Evolutionary conservation across 2,888 invertebrate species (phyloP), one percentile per base, ranked within the genome.

Genomic region (Eupeodes luniger): DNA sequence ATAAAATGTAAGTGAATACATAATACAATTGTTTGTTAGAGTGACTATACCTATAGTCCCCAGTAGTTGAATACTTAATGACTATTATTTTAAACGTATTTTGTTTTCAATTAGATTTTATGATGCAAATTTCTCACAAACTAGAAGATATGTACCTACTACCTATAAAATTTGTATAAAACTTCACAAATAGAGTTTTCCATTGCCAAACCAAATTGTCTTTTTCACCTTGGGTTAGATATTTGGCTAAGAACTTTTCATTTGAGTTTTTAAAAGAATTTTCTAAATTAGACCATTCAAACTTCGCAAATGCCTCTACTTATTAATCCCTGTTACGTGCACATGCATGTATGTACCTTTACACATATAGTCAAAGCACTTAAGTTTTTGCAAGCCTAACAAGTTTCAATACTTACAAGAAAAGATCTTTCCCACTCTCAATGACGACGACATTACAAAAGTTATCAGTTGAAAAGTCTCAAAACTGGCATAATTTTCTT

Each of bases 361-460:
- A 36, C 36, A 40, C 40, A 40, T 40, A 7, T 4, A 0, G 40
- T 40, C 2, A 40, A 7, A 40, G 40, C 12, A 36, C 16, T 16
- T 27, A 62, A 74, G 61, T 36, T 36, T 57, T 62, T 55, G 47
- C 12, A 75, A 84, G 27, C 12, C 69, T 40, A 67, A 74, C 72
- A 81, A 77, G 66, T 72, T 80, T 16, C 85, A 72, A 82, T 78
- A 62, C 82, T 67, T 79, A 64, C 72, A 76, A 1, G 14, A 74
- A 78, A 74, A 74, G 55, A 81, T 72, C 61, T 81, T 53, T 36
- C 36, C 19, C 40, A 9, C 40, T 40, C 40, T 67, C 55, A 27
- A 27, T 3, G 27, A 27, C 62, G 81, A 61, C 74, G 51, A 77
- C 78, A 85, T 59, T 78, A 82, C 78, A 78, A 86, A 83, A 76